Evolutionary conservation across 2,797 vertebrate genomes (phyloP).

Genomic region (Squalus acanthias): DNA sequence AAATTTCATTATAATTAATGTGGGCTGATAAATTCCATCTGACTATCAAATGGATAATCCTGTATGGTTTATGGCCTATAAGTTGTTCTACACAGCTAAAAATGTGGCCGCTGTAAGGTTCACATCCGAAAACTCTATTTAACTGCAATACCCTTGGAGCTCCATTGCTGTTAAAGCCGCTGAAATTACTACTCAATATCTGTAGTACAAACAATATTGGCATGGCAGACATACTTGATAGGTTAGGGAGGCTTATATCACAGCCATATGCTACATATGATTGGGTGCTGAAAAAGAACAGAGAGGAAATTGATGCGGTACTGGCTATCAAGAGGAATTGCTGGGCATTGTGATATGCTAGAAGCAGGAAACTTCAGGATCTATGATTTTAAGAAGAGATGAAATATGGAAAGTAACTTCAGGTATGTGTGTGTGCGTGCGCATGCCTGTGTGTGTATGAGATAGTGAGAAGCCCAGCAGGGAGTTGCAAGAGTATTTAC

Average conservation of each 20-base stretch:
- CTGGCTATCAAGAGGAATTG: not conserved
- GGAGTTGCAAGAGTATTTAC: not conserved
- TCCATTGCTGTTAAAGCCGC: too few species aligned
- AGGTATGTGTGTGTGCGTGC: not conserved
- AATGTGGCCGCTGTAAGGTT: not conserved
- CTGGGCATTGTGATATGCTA: not conserved
- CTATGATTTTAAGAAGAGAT: not conserved
- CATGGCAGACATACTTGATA: too few species aligned
- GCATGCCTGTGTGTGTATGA: not conserved
- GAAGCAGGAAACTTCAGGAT: not conserved
- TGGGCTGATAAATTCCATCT: not conserved
- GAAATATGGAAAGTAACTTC: not conserved
- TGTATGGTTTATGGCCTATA: not conserved
- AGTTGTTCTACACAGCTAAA: not conserved
- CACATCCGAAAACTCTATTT: too few species aligned
- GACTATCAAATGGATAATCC: not conserved
- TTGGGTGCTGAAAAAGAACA: not conserved
- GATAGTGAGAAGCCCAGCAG: not conserved
- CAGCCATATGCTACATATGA: too few species aligned
- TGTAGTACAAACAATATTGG: too few species aligned
- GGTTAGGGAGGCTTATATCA: too few species aligned
- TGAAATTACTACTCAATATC: too few species aligned
- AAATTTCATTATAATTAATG: not conserved
- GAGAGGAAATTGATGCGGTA: not conserved
- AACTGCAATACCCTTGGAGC: too few species aligned